Conservation (phyloP, 2,113 vertebrate species). For the Proteles cristata region DNA sequence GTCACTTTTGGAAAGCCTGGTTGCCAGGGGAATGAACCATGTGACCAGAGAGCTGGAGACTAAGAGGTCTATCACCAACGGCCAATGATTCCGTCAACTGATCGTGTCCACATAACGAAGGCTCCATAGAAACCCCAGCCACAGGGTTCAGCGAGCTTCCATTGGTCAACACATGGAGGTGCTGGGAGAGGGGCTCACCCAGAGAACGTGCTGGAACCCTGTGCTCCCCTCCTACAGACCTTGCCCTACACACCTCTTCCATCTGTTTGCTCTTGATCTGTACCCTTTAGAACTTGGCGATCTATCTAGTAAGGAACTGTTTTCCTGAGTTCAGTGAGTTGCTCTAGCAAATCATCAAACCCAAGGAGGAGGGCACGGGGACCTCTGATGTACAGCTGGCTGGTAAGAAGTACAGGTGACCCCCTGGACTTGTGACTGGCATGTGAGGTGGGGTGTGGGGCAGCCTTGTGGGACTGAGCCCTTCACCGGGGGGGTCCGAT, state of each 20-base stretch:
- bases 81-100: neutral
- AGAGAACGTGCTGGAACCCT: no score
- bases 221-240: neutral
- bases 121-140: neutral
- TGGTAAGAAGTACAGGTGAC: neutral
- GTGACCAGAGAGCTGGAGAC: neutral
- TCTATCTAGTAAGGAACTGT: neutral
- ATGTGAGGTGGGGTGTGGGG: neutral
- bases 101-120: neutral
- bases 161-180: neutral
- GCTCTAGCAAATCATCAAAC: neutral
- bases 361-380: neutral
- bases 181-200: neutral
- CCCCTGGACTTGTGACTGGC: no score
- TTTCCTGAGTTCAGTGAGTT: neutral
- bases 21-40: neutral
- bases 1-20: neutral
- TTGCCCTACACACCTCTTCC: neutral
- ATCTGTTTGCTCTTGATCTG: neutral
- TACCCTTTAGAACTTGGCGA: neutral
- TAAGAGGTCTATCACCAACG: neutral
- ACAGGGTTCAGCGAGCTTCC: neutral
- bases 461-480: neutral
- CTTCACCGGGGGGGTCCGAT: neutral
- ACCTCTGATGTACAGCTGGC: neutral